phyloP scores from a whole-genome alignment of 2,888 invertebrate genomes.

The Bibio marci region DNA sequence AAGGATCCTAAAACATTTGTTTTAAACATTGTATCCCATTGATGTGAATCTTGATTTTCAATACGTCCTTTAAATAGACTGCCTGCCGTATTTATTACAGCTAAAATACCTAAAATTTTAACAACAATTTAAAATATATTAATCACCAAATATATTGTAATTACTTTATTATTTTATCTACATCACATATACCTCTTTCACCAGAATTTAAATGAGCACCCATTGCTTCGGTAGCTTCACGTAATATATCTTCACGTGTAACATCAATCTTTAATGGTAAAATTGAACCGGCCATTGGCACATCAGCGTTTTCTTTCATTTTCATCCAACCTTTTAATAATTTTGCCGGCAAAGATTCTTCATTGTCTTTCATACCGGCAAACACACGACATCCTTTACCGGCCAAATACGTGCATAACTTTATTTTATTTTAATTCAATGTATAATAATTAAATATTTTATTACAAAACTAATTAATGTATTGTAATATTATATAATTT shows the following conservation, averaged over 20 bases:
- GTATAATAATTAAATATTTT: conserved; percentile 6
- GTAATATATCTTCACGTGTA: conserved; percentile 60
- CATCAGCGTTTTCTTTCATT: conserved; percentile 35
- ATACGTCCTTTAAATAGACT: conserved; percentile 52
- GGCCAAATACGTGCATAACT: conserved; percentile 53
- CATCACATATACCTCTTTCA: conserved; percentile 49
- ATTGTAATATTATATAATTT: too few species aligned
- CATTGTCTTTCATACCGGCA: conserved; percentile 45
- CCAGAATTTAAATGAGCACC: conserved; percentile 67
- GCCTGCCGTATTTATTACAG: conserved; percentile 70
- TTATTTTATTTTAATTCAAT: too few species aligned
- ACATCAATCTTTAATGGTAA: conserved; percentile 61
- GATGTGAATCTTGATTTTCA: conserved; percentile 42
- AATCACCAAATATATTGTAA: neutral
- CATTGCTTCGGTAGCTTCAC: conserved; percentile 61
- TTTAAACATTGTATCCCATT: conserved; percentile 49
- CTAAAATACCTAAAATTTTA: conserved; percentile 48
- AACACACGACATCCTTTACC: conserved; percentile 61
- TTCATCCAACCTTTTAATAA: conserved; percentile 41
- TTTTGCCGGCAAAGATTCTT: conserved; percentile 40
- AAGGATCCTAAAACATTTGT: conserved; percentile 55
- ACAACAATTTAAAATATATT: too few species aligned
- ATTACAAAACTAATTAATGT: neutral
- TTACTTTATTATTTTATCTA: neutral
- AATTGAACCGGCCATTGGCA: conserved; percentile 34